Evolutionary conservation across 2,113 vertebrate species (phyloP).

Genomic region (Columbina picui): DNA sequence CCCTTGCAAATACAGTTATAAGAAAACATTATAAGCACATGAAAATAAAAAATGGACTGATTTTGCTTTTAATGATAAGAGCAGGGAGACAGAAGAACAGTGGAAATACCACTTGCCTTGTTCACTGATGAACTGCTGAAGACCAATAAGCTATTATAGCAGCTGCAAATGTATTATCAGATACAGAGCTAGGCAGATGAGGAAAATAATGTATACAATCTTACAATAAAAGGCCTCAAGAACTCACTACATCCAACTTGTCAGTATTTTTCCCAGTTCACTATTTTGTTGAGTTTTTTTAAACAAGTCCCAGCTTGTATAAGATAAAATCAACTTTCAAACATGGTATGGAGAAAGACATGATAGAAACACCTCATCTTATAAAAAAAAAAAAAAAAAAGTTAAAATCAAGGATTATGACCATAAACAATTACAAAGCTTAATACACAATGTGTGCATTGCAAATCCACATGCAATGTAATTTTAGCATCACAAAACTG

Average conservation of each 20-base stretch:
- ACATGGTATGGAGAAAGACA: neutral
- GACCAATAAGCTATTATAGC: neutral
- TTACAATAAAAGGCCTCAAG: neutral
- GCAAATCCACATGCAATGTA: slow-evolving; percentile 38
- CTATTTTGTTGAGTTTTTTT: neutral
- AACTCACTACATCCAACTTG: neutral
- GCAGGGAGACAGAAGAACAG: neutral
- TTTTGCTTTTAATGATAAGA: neutral
- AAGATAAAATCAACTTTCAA: neutral
- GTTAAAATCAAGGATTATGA: neutral
- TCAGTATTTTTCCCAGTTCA: neutral
- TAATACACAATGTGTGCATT: neutral
- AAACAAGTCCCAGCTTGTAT: neutral
- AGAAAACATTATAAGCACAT: neutral
- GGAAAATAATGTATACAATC: neutral
- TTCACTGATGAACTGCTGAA: neutral
- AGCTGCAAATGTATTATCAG: neutral
- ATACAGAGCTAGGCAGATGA: neutral
- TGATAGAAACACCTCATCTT: neutral
- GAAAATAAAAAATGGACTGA: neutral
- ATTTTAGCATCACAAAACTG: slow-evolving; percentile 56
- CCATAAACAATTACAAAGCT: slow-evolving; percentile 16
- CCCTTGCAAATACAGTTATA: neutral
- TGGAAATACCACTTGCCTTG: neutral
- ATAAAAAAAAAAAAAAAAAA: neutral